Conservation (phyloP, 64 coral and sea anemone genomes). For the Pocillopora verrucosa region DNA sequence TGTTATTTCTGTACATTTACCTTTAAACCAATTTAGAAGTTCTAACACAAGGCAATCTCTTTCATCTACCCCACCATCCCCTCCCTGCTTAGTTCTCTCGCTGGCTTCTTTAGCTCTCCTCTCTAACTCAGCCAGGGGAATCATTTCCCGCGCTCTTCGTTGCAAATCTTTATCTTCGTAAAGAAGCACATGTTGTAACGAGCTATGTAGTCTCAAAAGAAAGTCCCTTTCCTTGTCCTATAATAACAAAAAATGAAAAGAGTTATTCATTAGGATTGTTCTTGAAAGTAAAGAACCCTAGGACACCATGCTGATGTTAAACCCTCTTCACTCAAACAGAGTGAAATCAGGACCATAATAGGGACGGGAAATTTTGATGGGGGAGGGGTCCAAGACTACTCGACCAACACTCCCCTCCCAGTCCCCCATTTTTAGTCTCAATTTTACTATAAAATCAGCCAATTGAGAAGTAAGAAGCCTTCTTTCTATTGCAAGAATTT, state of each 20-base stretch:
- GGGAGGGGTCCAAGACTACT: too few relatives aligned
- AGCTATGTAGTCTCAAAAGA: conserved; percentile 63
- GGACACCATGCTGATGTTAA: not conserved
- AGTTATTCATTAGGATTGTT: not conserved
- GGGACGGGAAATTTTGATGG: too few relatives aligned
- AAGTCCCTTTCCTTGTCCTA: conserved; percentile 24
- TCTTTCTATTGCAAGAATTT: too few relatives aligned
- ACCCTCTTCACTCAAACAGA: too few relatives aligned
- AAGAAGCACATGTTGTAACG: conserved; percentile 74
- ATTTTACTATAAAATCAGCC: too few relatives aligned
- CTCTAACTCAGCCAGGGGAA: conserved; percentile 64
- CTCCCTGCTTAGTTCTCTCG: conserved; percentile 53
- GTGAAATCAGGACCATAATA: too few relatives aligned
- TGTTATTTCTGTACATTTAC: not conserved
- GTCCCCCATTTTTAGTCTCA: too few relatives aligned
- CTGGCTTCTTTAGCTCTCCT: conserved; percentile 69
- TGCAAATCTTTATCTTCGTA: conserved; percentile 83
- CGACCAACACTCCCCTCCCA: too few relatives aligned
- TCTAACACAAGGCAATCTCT: conserved; percentile 78
- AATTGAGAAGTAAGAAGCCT: too few relatives aligned
- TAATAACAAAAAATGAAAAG: not conserved
- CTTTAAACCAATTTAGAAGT: conserved; percentile 85
- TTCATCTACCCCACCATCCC: conserved; percentile 49
- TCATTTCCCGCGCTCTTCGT: conserved; percentile 48
- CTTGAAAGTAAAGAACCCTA: not conserved